Base-by-base conservation (phyloP, 2,113 vertebrate genomes). In the Panurus biarmicus region DNA sequence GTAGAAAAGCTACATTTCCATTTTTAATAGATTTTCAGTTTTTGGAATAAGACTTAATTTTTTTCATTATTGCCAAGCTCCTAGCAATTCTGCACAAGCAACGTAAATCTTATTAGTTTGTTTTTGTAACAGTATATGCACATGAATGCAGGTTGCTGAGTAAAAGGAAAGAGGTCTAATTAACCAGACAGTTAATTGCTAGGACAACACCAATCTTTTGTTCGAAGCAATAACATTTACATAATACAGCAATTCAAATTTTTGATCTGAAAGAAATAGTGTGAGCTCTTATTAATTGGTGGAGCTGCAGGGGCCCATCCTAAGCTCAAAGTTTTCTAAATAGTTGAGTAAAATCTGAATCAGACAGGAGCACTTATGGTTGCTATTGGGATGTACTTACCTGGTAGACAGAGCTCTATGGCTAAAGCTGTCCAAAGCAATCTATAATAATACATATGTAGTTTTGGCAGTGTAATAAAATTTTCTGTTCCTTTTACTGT, bases 111-210 rank as follows among this genome's bases (percentile, higher is more conserved):
- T 93, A 85, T 73, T 85, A 82, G 47, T 95, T 86, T 89, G 73
- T 78, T 93, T 95, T 87, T 89, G 53, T 89, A 94, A 69, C 69
- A 56, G 70, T 61, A 61, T 36, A 65, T 67, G 71, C 74, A 86
- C 65, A 91, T 79, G 69, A 93, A 95, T 82, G 53, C 87, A 95
- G 87, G 91, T 93, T 97, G 91, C 94, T 95, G 93, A 96, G 92
- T 67, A 91, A 93, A 94, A 57, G 64, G 53, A 95, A 89, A 80
- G 77, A 92, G 65, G 56, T 74, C 74, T 95, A 96, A 96, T 95
- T 95, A 95, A 92, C 77, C 81, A 96, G 74, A 86, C 71, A 96
- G 83, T 95, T 96, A 95, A 95, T 96, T 95, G 87, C 88, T 82
- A 88, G 90, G 91, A 82, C 93, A 95, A 58, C 65, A 93, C 66